Conservation (phyloP, 2,888 invertebrate genomes). For the Allygus modestus region DNA sequence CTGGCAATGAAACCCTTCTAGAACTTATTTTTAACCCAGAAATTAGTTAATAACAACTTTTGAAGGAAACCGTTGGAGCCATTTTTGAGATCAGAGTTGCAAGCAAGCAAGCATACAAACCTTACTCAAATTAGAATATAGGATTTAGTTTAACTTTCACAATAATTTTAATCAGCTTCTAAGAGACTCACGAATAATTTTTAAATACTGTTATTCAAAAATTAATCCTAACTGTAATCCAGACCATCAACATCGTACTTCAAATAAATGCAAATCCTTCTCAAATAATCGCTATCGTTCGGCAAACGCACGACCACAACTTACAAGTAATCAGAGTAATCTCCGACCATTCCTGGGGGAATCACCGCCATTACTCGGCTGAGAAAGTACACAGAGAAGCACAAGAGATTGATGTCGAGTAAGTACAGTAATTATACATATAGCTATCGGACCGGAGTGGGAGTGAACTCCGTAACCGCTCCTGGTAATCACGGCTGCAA, state of each 20-base stretch:
- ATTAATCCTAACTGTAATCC: too few species aligned
- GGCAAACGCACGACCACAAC: slow-evolving; percentile 3
- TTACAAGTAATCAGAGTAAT: slow-evolving; percentile 8
- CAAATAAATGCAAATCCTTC: background rate
- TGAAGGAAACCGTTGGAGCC: too few species aligned
- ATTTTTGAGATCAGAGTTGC: too few species aligned
- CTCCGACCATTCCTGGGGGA: background rate
- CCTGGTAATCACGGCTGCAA: background rate
- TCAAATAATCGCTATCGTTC: background rate
- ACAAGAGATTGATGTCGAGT: slow-evolving; percentile 13
- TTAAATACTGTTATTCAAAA: too few species aligned
- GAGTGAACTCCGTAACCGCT: slow-evolving; percentile 14
- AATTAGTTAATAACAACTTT: too few species aligned
- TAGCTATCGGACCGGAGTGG: slow-evolving; percentile 21
- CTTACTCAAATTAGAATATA: too few species aligned
- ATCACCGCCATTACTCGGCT: slow-evolving; percentile 7
- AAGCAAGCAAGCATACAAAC: too few species aligned
- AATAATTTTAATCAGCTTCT: too few species aligned
- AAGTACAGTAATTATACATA: slow-evolving; percentile 39
- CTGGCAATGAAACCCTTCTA: too few species aligned
- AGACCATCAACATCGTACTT: background rate
- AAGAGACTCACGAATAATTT: too few species aligned
- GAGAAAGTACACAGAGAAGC: slow-evolving; percentile 14
- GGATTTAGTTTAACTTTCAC: too few species aligned
- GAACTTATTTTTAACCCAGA: too few species aligned